Conservation (phyloP, 2,797 vertebrate genomes). For the Sebastes hubbsi region DNA sequence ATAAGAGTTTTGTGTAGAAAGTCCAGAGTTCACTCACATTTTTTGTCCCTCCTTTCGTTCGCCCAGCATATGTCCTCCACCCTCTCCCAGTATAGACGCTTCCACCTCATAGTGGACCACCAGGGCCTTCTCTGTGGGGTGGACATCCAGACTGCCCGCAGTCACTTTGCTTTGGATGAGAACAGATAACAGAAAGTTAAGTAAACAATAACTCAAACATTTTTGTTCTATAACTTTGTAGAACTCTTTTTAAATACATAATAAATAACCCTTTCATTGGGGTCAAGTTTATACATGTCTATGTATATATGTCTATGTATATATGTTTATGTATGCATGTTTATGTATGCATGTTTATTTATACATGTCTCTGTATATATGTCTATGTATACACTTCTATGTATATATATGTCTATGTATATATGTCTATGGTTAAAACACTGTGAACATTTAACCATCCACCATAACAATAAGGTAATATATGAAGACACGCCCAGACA, state of each 20-base stretch:
- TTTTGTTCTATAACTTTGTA: neutral
- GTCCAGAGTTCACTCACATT: constrained; percentile 83
- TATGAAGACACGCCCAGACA: constrained; percentile 42
- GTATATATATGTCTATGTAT: too few relatives aligned
- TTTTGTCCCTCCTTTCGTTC: constrained; percentile 97
- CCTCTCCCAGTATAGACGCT: constrained; percentile 92
- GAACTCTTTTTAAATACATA: neutral
- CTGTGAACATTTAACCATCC: neutral
- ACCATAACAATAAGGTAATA: neutral
- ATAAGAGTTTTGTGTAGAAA: neutral
- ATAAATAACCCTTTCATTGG: too few relatives aligned
- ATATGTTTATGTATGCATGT: too few relatives aligned
- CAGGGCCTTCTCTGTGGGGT: constrained; percentile 96
- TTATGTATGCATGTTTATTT: fast-evolving
- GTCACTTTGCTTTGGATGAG: constrained; percentile 88
- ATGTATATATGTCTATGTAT: too few relatives aligned
- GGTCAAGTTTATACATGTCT: too few relatives aligned
- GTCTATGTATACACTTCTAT: fast-evolving
- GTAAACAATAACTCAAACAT: neutral
- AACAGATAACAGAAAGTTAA: neutral
- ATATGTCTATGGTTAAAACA: too few relatives aligned
- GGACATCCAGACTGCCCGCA: constrained; percentile 93
- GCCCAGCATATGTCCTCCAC: constrained; percentile 91
- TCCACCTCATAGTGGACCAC: constrained; percentile 98
- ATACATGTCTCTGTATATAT: too few relatives aligned